Conservation (phyloP, 92 coral and sea anemone genomes). For the Paragorgia papillata region DNA sequence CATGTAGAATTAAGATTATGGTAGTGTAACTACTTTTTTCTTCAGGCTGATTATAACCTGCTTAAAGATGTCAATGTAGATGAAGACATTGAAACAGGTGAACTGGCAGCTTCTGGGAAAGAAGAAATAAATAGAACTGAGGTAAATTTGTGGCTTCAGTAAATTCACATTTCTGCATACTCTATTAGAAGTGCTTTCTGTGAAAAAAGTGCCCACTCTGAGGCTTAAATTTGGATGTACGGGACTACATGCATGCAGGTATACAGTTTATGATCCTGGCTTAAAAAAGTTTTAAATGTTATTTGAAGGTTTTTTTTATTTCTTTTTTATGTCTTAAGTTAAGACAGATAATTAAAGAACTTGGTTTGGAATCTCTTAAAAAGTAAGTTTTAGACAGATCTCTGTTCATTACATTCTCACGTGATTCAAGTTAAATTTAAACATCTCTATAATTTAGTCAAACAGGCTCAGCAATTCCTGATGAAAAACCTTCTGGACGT, state of each 20-base stretch:
- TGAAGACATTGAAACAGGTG: slow-evolving; percentile 23
- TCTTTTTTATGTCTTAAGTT: background rate
- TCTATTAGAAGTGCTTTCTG: too few species aligned
- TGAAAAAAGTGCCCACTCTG: too few species aligned
- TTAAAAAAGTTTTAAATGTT: too few species aligned
- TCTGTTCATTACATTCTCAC: too few species aligned
- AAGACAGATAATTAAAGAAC: slow-evolving; percentile 13
- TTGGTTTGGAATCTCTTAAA: slow-evolving; percentile 27
- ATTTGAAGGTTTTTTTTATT: too few species aligned
- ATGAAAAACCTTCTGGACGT: background rate
- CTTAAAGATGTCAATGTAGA: slow-evolving; percentile 67
- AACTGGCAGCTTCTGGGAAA: background rate
- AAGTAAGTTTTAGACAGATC: too few species aligned
- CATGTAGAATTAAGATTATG: too few species aligned
- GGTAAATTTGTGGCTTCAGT: background rate
- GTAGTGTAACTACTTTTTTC: background rate
- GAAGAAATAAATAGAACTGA: slow-evolving; percentile 16
- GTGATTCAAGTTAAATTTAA: too few species aligned
- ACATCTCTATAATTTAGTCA: background rate
- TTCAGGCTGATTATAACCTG: slow-evolving; percentile 88
- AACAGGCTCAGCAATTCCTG: background rate
- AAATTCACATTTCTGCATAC: too few species aligned
- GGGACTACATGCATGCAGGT: too few species aligned
- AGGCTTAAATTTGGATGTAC: too few species aligned
- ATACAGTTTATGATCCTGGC: too few species aligned